Base-by-base conservation (phyloP, 2,888 invertebrate genomes). In the Amphipoea lucens region DNA sequence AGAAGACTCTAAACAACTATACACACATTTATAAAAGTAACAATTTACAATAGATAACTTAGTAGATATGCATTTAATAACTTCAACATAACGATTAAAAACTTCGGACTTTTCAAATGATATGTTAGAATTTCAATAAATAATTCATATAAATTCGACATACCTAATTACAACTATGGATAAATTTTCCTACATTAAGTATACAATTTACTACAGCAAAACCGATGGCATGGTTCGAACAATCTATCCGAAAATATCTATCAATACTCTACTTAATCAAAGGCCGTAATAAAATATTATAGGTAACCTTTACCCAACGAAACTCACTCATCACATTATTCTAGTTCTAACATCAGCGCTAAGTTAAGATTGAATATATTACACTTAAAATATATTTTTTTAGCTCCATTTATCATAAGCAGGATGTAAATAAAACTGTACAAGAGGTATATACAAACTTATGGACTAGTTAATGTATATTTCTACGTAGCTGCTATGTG, bases 241-340 rank as follows among this genome's bases (percentile, higher is more conserved):
- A 94, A 93, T 94, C 95, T 96, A 96, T 96, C 94, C 93, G 95
- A 96, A 96, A 95, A 96, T 96, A 93, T 93, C 90, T 96, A 95
- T 94, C 88, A 81, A 91, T 92, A 90, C 79, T 90, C 91, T 94
- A 92, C 88, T 86, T 90, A 88, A 84, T 89, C 89, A 91, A 92
- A 94, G 95, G 94, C 93, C 93, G 90, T 92, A 93, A 89, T 88
- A 91, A 90, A 90, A 90, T 92, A 91, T 90, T 76, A 81, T 85
- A 87, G 83, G 81, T 90, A 86, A 89, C 78, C 29, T 79, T 89
- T 77, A 85, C 87, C 85, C 85, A 79, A 86, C 75, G 12, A 72
- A 77, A 86, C n/a, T 83, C 78, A 84, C 86, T 82, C 74, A 74
- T 86, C 80, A 86, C 79, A 65, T 81, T 78, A 73, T 60, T 74